Conservation (phyloP, 2,797 vertebrate species). For the Tokudaia tokunoshimensis region DNA sequence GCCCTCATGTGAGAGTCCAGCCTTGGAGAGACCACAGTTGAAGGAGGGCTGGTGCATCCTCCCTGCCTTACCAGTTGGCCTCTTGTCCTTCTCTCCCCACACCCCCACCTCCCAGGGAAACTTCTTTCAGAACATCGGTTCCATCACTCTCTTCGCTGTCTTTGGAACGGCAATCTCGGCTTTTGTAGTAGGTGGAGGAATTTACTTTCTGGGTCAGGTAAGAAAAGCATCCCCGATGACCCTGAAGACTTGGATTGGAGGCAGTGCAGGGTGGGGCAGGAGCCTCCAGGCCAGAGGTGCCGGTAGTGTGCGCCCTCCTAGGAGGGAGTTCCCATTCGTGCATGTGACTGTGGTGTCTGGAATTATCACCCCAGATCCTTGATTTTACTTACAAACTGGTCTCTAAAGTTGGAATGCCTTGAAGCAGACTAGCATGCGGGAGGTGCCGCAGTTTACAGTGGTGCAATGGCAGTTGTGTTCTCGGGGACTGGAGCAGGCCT, state of each 20-base stretch:
- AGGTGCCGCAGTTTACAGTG: background rate
- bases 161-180: constrained; percentile 98
- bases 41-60: too few relatives aligned
- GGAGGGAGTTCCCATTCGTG: background rate
- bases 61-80: background rate
- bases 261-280: background rate
- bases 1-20: background rate
- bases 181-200: constrained; percentile 98
- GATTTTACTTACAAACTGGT: background rate
- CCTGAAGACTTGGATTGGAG: constrained; percentile 55
- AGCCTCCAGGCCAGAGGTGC: background rate
- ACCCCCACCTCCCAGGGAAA: constrained; percentile 92
- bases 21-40: background rate
- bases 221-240: constrained; percentile 76
- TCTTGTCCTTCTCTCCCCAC: constrained; percentile 73
- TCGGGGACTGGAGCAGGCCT: background rate
- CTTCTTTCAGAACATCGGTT: constrained; percentile 99
- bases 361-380: constrained; percentile 43
- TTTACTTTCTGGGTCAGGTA: constrained; percentile 99
- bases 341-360: background rate
- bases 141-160: constrained; percentile 98
- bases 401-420: constrained; percentile 15
- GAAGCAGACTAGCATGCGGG: background rate
- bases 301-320: background rate
- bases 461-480: background rate